phyloP scores from a whole-genome alignment of 1,140 invertebrate genomes.

The Hylaeus anthracinus region DNA sequence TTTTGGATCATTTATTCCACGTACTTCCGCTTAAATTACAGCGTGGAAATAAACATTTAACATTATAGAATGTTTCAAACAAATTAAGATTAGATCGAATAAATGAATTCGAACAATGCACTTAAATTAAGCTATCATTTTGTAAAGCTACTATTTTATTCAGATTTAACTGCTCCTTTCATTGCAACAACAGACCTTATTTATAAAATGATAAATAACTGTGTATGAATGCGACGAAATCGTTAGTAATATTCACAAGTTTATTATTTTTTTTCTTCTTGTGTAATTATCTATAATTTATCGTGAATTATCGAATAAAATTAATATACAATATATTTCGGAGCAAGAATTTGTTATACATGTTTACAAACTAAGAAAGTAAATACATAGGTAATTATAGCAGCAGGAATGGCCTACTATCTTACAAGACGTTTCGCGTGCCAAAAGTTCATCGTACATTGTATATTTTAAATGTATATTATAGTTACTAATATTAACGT shows the following conservation, averaged over 20 bases:
- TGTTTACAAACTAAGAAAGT: constrained; percentile 75
- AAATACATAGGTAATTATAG: constrained; percentile 74
- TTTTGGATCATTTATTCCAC: background rate
- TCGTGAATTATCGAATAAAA: constrained; percentile 76
- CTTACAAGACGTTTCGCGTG: constrained; percentile 78
- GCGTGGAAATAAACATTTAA: constrained; percentile 1
- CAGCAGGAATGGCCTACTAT: constrained; percentile 80
- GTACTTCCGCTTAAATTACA: background rate
- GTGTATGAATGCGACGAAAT: constrained; percentile 29
- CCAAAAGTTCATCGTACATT: constrained; percentile 73
- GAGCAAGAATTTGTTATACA: constrained; percentile 76
- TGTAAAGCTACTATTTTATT: background rate
- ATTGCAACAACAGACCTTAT: background rate
- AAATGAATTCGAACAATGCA: constrained; percentile 3
- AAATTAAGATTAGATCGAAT: background rate
- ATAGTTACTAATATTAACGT: constrained; percentile 71
- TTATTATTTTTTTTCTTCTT: constrained; percentile 67
- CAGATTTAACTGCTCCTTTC: background rate
- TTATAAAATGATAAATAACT: background rate
- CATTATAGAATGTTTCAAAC: too few relatives aligned
- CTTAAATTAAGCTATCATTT: constrained; percentile 7
- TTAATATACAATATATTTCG: constrained; percentile 79
- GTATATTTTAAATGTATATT: constrained; percentile 66
- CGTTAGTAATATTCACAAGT: constrained; percentile 75
- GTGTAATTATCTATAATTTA: constrained; percentile 77